Conservation (phyloP, 2,888 invertebrate species). For the Leptopilina syphax region DNA sequence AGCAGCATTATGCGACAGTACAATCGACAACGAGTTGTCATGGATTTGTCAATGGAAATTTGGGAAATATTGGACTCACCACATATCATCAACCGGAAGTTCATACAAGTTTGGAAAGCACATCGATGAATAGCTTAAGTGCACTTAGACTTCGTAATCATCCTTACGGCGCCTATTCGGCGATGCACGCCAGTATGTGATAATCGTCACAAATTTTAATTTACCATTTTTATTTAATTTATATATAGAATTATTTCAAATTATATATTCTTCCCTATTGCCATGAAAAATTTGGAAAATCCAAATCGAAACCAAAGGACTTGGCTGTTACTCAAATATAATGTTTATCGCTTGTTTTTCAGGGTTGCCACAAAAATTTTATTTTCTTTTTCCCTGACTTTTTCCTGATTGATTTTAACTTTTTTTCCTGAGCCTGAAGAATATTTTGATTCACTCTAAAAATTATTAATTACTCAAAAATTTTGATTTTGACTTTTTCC, state of each 20-base stretch:
- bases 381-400: too few relatives aligned
- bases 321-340: slow-evolving; percentile 1
- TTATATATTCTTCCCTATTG: background rate
- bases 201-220: slow-evolving; percentile 12
- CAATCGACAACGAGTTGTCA: slow-evolving; percentile 68
- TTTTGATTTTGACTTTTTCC: too few relatives aligned
- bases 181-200: slow-evolving; percentile 76
- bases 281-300: background rate
- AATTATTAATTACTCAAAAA: too few relatives aligned
- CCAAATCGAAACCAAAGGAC: slow-evolving; percentile 36
- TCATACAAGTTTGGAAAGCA: slow-evolving; percentile 67
- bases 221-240: too few relatives aligned
- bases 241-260: background rate
- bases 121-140: slow-evolving; percentile 68
- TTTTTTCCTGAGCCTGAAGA: too few relatives aligned
- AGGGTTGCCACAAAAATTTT: too few relatives aligned
- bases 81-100: slow-evolving; percentile 70
- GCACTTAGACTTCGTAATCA: slow-evolving; percentile 71
- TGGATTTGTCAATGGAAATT: slow-evolving; percentile 68
- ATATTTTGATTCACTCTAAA: too few relatives aligned
- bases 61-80: slow-evolving; percentile 67
- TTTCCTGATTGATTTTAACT: too few relatives aligned
- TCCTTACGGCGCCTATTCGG: slow-evolving; percentile 72
- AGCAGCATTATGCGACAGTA: slow-evolving; percentile 66
- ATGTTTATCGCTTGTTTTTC: too few relatives aligned